phyloP scores from a whole-genome alignment of 2,797 vertebrate genomes.

The Ctenosaura bakeri region DNA sequence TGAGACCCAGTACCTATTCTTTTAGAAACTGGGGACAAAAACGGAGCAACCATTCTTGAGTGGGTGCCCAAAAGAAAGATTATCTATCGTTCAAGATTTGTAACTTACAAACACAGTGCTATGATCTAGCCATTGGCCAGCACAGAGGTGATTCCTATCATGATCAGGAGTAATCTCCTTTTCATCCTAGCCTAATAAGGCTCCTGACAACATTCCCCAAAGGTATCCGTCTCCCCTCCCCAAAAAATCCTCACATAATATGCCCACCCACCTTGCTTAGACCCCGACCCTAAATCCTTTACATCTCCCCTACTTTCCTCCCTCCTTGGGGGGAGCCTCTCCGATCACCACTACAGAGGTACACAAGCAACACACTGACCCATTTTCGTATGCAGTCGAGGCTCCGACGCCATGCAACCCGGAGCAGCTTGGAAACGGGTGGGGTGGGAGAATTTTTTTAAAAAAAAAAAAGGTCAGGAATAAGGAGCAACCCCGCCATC shows the following conservation, averaged over 20 bases:
- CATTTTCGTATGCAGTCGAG: no score
- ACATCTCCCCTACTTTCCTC: no score
- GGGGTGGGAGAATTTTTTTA: background rate
- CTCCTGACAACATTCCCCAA: no score
- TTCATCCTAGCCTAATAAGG: background rate
- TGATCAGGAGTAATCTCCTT: no score
- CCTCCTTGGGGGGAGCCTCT: no score
- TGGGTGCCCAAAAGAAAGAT: background rate
- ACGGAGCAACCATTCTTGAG: no score
- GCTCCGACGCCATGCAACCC: background rate
- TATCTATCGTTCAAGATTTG: background rate
- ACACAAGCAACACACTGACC: slow-evolving; percentile 6
- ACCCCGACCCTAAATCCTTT: background rate
- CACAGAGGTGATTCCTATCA: no score
- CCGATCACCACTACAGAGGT: background rate
- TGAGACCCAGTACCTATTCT: background rate
- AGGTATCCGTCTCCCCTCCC: background rate
- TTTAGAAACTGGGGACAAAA: background rate
- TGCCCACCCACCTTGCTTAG: background rate
- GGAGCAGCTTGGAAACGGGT: background rate
- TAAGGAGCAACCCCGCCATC: no score
- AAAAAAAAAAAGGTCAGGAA: no score
- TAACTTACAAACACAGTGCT: background rate
- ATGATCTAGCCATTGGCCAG: background rate
- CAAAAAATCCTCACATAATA: no score